Evolutionary conservation across 2,888 invertebrate species (phyloP), one percentile per base, ranked within the genome.

Genomic region (Lumbricus terrestris): DNA sequence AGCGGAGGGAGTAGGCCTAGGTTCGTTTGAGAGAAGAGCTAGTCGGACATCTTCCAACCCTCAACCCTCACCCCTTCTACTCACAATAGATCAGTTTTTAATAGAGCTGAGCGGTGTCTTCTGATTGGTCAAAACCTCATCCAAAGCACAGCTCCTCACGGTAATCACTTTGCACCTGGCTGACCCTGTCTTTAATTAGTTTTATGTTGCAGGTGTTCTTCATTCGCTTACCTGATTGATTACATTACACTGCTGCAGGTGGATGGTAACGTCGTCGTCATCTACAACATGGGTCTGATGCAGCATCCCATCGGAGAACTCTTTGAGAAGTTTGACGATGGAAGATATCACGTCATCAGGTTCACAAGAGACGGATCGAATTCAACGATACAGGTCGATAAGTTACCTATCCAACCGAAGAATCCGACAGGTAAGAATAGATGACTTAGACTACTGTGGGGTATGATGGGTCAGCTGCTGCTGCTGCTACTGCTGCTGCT

Each of bases 261-360:
- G 18, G 97, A 98, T 93, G 98, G 98, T 6, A 97, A 98, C 94
- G 96, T 98, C 15, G 97, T 98, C 94, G 97, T 97, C 95, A 97
- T 98, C 11, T 99, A 98, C 95, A 98, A 98, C 95, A 97, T 99
- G 95, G 98, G 98, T 0, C 97, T 97, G 0, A 97, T 97, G 91
- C 98, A 98, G 94, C 97, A 98, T 94, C 98, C 98, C 0, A 96
- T 98, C 38, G 98, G 97, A n/a, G 91, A 91, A 82, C 88, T 92
- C 18, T 92, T 91, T 47, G 88, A 88, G n/a, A 90, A 97, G 94
- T 97, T 98, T 15, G 98, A 98, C 94, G 98, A 99, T 94, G 98
- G 98, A 92, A 96, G 97, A 83, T 98, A 98, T 95, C 99, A 99
- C 95, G 97, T 98, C 83, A 97, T 98, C 2, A 96, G 97, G 93